Evolutionary conservation across 2,113 vertebrate species (phyloP).

Genomic region (Salvator merianae): DNA sequence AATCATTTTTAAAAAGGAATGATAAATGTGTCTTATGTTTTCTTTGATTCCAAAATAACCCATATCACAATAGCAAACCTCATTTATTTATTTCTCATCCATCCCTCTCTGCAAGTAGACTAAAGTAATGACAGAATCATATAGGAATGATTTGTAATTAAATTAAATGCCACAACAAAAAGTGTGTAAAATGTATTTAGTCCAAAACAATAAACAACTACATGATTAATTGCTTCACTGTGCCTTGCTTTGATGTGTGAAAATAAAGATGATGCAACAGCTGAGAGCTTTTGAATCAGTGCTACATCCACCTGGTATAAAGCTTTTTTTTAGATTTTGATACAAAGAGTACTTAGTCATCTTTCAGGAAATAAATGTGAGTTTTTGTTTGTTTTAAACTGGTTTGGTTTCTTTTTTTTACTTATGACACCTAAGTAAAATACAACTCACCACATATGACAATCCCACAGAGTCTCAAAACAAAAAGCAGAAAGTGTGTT

Average conservation of each 20-base stretch:
- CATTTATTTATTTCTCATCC: conserved; percentile 14
- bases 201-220: conserved; percentile 62
- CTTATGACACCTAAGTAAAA: background rate
- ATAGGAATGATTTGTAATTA: conserved; percentile 59
- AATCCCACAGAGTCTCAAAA: too few relatives aligned
- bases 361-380: background rate
- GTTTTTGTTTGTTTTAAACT: too few relatives aligned
- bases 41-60: conserved; percentile 45
- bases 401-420: background rate
- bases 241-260: conserved; percentile 57
- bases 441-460: too few relatives aligned
- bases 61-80: conserved; percentile 5
- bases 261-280: conserved; percentile 62
- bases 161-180: conserved; percentile 70
- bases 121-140: conserved; percentile 45
- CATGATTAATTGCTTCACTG: conserved; percentile 70
- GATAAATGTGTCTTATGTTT: background rate
- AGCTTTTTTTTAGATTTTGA: conserved; percentile 26
- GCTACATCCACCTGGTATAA: conserved; percentile 45
- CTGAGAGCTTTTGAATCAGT: conserved; percentile 57
- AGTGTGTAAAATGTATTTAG: conserved; percentile 60
- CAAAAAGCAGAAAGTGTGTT: too few relatives aligned
- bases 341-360: conserved; percentile 17
- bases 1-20: conserved; percentile 5
- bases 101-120: conserved; percentile 27